phyloP scores from a whole-genome alignment of 2,797 vertebrate species.

The Crenuchus spilurus region DNA sequence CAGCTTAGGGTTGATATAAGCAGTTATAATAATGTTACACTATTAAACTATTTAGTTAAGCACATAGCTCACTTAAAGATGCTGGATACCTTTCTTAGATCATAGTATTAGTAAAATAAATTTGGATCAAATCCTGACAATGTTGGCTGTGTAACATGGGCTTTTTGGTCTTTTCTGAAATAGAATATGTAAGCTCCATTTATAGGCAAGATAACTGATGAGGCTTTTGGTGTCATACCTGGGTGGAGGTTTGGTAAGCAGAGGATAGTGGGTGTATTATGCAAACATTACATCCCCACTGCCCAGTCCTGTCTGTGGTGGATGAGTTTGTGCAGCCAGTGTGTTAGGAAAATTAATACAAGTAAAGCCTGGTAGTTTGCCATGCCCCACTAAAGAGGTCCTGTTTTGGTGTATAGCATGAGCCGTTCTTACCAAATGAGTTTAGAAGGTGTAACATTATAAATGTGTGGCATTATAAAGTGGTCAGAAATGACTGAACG shows the following conservation, averaged over 20 bases:
- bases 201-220: not conserved
- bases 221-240: not conserved
- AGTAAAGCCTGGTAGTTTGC: not conserved
- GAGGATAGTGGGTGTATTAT: constrained; percentile 47
- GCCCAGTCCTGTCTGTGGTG: constrained; percentile 4
- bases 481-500: too few species aligned
- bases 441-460: too few species aligned
- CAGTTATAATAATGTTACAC: too few species aligned
- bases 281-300: constrained; percentile 35
- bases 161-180: not conserved
- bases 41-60: too few species aligned
- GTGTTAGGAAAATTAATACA: not conserved
- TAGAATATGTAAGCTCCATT: not conserved
- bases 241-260: constrained; percentile 14
- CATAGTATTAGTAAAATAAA: too few species aligned
- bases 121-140: too few species aligned
- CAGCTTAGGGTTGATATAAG: too few species aligned
- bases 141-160: too few species aligned
- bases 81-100: too few species aligned
- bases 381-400: not conserved
- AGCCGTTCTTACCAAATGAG: too few species aligned
- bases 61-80: too few species aligned
- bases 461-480: too few species aligned
- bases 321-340: not conserved
- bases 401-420: not conserved